A percentile compares a stretch with the other conserved stretches of the same genome.
Conservation (phyloP, 2,888 invertebrate species). For the Phlogophora meticulosa region DNA sequence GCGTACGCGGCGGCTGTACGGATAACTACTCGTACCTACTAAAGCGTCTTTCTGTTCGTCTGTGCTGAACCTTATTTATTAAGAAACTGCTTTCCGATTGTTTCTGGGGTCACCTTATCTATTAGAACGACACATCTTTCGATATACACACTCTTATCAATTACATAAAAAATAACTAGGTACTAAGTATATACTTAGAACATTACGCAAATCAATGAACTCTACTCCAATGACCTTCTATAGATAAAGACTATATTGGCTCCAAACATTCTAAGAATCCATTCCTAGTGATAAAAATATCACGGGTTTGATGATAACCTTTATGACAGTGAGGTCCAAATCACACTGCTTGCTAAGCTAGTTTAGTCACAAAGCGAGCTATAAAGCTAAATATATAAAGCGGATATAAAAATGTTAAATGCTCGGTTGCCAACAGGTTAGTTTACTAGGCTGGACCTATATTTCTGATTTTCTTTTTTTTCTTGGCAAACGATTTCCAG, state of each 20-base stretch:
- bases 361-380: too few species aligned
- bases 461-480: too few species aligned
- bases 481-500: too few species aligned
- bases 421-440: too few species aligned
- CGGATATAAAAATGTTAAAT: too few species aligned
- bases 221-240: slow-evolving; percentile 30
- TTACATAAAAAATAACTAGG: neutral
- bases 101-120: slow-evolving; percentile 9
- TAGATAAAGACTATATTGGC: slow-evolving; percentile 33
- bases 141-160: neutral
- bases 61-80: too few species aligned
- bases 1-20: too few species aligned
- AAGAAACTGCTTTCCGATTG: too few species aligned
- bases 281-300: slow-evolving; percentile 37
- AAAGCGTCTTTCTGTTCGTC: too few species aligned
- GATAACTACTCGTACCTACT: too few species aligned
- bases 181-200: neutral
- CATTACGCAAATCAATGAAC: slow-evolving; percentile 32
- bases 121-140: slow-evolving; percentile 4
- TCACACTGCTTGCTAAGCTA: slow-evolving; percentile 6
- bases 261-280: slow-evolving; percentile 31
- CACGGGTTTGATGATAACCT: slow-evolving; percentile 44
- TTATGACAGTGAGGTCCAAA: slow-evolving; percentile 4
- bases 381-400: too few species aligned
- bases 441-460: neutral